phyloP scores from a whole-genome alignment of 1,140 invertebrate species.

The Trachelipus rathkii region DNA sequence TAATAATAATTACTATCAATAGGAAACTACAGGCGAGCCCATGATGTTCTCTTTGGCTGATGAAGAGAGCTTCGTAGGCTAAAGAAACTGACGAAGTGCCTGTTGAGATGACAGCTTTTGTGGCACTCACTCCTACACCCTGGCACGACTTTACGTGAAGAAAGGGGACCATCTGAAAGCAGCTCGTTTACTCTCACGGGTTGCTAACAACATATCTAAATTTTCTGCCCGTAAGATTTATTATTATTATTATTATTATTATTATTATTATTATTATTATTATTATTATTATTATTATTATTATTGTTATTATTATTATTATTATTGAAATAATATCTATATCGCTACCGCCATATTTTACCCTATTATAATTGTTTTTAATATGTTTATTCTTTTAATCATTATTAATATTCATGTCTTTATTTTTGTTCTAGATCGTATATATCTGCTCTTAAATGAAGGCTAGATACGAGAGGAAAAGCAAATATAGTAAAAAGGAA shows the following conservation, averaged over 20 bases:
- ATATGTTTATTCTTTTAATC: no score
- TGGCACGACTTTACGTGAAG: conserved; percentile 85
- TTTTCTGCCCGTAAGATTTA: conserved; percentile 84
- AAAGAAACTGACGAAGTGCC: conserved; percentile 72
- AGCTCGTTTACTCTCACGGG: conserved; percentile 82
- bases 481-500: no score
- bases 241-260: no score
- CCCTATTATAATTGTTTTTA: no score
- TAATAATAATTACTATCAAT: neutral
- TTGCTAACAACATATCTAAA: conserved; percentile 90
- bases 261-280: neutral
- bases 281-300: no score
- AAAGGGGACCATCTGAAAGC: conserved; percentile 82
- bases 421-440: no score
- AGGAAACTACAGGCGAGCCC: conserved; percentile 83
- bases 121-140: conserved; percentile 92
- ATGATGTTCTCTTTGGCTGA: conserved; percentile 88
- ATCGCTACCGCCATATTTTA: no score
- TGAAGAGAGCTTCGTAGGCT: conserved; percentile 74
- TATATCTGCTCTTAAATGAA: no score
- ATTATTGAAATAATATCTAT: no score
- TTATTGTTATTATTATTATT: no score
- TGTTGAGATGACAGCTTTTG: conserved; percentile 75
- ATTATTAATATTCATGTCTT: no score
- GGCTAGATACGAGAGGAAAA: no score